Conservation (phyloP, 2,113 vertebrate species). For the Zootoca vivipara region DNA sequence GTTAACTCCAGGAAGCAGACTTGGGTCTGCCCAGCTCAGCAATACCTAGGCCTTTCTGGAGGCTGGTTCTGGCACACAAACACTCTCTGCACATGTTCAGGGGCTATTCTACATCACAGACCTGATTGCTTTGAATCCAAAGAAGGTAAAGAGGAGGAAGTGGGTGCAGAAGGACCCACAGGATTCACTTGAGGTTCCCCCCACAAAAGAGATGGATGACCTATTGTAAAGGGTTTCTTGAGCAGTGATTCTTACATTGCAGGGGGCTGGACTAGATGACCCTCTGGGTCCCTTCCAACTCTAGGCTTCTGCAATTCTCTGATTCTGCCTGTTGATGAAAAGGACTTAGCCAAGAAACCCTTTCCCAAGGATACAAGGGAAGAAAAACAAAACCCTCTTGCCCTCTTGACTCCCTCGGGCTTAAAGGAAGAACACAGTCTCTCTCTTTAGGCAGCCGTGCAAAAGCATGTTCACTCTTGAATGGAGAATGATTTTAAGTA, state of each 20-base stretch:
- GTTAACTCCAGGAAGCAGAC: neutral
- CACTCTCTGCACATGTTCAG: neutral
- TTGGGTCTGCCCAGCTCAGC: neutral
- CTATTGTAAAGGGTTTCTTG: too few relatives aligned
- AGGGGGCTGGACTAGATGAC: too few relatives aligned
- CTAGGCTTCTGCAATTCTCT: too few relatives aligned
- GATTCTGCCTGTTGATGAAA: neutral
- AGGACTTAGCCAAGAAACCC: neutral
- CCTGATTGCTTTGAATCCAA: neutral
- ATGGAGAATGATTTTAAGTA: neutral
- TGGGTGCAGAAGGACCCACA: neutral
- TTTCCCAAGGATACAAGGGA: neutral
- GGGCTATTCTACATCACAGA: neutral
- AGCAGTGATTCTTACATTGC: too few relatives aligned
- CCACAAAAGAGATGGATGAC: too few relatives aligned
- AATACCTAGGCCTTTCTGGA: neutral
- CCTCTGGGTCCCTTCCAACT: too few relatives aligned
- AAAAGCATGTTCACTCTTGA: neutral
- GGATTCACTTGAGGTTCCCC: neutral
- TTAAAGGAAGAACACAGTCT: neutral
- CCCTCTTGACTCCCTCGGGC: neutral
- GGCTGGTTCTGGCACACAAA: neutral
- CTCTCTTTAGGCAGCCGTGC: neutral
- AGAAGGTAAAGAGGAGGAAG: neutral
- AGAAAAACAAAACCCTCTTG: neutral